phyloP scores from a whole-genome alignment of 2,888 invertebrate genomes.

The Melikaiella ostensackeni region DNA sequence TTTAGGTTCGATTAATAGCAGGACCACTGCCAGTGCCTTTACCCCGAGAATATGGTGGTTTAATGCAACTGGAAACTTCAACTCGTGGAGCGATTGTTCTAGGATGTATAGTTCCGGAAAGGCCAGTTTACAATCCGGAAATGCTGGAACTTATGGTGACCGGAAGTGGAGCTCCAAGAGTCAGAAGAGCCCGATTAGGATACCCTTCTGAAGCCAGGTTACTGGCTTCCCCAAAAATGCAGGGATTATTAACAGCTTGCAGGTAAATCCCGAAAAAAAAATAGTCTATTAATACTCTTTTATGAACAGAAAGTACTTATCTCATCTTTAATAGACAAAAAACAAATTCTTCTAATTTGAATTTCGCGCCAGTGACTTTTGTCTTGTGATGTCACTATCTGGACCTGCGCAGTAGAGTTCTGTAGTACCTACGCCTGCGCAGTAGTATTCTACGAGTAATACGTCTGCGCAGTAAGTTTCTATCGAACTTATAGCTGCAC shows the following conservation, averaged over 20 bases:
- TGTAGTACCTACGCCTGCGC: neutral
- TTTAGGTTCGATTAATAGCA: slow-evolving; percentile 77
- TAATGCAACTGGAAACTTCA: slow-evolving; percentile 76
- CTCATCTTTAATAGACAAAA: too few relatives aligned
- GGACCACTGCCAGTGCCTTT: slow-evolving; percentile 75
- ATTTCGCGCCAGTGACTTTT: too few relatives aligned
- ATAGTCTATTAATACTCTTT: too few relatives aligned
- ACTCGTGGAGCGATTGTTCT: slow-evolving; percentile 77
- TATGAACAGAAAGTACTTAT: too few relatives aligned
- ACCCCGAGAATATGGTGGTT: slow-evolving; percentile 74
- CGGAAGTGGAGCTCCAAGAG: slow-evolving; percentile 73
- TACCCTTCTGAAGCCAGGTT: slow-evolving; percentile 77
- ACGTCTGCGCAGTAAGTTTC: neutral
- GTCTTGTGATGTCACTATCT: too few relatives aligned
- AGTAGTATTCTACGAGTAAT: neutral
- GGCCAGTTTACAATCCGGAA: slow-evolving; percentile 74
- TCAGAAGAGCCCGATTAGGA: slow-evolving; percentile 72
- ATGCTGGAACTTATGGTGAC: slow-evolving; percentile 75
- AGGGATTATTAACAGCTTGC: slow-evolving; percentile 78
- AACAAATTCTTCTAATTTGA: too few relatives aligned
- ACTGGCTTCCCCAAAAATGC: slow-evolving; percentile 78
- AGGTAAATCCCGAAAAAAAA: slow-evolving; percentile 62
- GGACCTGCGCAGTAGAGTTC: neutral
- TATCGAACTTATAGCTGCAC: neutral
- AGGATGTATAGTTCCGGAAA: slow-evolving; percentile 78